Conservation (phyloP, 2,113 vertebrate genomes). For the Capricornis sumatraensis region DNA sequence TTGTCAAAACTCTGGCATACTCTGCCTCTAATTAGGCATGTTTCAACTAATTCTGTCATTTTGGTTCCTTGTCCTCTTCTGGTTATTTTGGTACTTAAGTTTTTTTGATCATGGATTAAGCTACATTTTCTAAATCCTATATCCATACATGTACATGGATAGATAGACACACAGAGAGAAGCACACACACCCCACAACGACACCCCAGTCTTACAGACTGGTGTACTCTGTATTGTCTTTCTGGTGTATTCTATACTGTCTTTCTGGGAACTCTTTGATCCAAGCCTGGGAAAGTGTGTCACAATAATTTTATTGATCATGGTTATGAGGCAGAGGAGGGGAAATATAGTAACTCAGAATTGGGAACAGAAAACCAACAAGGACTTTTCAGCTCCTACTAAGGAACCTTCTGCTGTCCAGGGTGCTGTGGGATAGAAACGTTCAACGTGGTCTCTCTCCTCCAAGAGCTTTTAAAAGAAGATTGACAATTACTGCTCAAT, state of each 20-base stretch:
- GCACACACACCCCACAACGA: neutral
- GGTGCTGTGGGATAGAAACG: slow-evolving; percentile 37
- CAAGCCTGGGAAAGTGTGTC: neutral
- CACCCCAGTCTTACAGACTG: neutral
- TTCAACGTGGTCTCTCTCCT: neutral
- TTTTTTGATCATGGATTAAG: slow-evolving; percentile 11
- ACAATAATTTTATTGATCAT: slow-evolving; percentile 3
- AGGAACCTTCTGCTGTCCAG: slow-evolving; percentile 48
- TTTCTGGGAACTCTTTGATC: slow-evolving; percentile 3
- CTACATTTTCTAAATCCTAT: neutral
- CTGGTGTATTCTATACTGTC: neutral
- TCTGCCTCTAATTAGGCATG: slow-evolving; percentile 13
- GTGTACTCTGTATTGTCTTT: neutral
- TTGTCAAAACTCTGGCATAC: slow-evolving; percentile 17
- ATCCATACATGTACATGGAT: neutral
- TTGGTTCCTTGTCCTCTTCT: neutral
- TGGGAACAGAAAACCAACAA: neutral
- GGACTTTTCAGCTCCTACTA: neutral
- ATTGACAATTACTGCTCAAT: neutral
- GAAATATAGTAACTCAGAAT: neutral
- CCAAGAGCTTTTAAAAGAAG: neutral
- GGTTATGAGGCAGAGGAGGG: neutral
- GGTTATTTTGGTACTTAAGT: slow-evolving; percentile 31
- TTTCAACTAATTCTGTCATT: slow-evolving; percentile 35
- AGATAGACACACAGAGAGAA: neutral